Conservation (phyloP, 2,113 vertebrate genomes). For the Rhinoptilus africanus region DNA sequence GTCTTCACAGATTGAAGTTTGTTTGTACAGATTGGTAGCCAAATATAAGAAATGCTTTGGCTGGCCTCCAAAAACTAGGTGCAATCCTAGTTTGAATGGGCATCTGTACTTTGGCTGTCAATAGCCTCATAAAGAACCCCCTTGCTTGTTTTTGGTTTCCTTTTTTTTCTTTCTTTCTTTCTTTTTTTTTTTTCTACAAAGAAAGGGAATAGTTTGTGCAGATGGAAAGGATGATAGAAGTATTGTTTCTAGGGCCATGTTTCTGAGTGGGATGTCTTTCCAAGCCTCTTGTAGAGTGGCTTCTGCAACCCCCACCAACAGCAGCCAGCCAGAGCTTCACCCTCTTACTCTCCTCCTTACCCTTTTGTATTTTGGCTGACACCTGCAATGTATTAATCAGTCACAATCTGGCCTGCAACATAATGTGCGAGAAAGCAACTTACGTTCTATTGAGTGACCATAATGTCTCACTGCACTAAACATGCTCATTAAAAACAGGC, state of each 20-base stretch:
- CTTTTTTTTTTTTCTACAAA: neutral
- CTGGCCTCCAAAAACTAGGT: neutral
- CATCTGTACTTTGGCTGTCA: neutral
- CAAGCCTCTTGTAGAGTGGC: neutral
- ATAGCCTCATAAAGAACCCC: neutral
- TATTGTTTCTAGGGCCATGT: neutral
- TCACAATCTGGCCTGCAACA: constrained; percentile 11
- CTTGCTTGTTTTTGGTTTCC: neutral
- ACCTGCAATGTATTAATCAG: constrained; percentile 20
- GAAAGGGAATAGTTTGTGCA: neutral
- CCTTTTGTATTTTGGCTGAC: constrained; percentile 51
- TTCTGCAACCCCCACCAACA: neutral
- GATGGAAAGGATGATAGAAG: neutral
- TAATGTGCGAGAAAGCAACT: neutral
- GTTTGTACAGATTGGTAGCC: neutral
- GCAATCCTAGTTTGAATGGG: neutral
- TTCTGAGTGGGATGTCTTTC: neutral
- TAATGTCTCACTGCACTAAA: constrained; percentile 33
- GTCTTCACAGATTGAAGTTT: neutral
- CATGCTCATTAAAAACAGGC: constrained; percentile 2
- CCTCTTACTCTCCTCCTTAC: neutral
- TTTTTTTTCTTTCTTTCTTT: neutral
- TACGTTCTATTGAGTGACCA: neutral
- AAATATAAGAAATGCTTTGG: neutral
- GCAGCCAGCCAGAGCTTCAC: neutral